These are phyloP conservation scores for Bombus waltoni DNA, from an alignment of 1,140 invertebrate genomes.

Conservation along the genomic window DNA sequence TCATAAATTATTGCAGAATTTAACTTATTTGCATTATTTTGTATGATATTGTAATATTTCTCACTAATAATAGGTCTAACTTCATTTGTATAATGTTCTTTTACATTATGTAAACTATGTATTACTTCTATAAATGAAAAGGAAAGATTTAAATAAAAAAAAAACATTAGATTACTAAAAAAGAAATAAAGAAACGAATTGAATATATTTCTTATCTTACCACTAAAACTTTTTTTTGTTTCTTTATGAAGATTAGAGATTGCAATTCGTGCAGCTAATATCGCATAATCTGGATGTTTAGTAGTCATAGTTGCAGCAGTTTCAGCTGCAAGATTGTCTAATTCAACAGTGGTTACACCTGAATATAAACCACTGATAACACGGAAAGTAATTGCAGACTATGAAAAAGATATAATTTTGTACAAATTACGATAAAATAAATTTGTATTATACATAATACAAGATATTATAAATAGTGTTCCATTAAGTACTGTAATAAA, in stretches of 20 bases:
- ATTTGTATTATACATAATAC: not conserved
- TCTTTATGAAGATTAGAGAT: constrained; percentile 99
- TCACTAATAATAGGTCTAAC: constrained; percentile 93
- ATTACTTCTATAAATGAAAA: constrained; percentile 90
- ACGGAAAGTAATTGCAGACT: constrained; percentile 92
- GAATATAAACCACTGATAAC: constrained; percentile 97
- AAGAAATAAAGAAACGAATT: constrained; percentile 1
- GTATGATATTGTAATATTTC: constrained; percentile 92
- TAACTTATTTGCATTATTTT: constrained; percentile 92
- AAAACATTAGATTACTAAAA: constrained; percentile 23
- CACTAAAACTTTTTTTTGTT: constrained; percentile 94
- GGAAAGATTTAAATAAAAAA: not conserved
- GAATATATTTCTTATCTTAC: constrained; percentile 81
- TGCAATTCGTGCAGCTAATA: constrained; percentile 97
- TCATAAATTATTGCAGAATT: constrained; percentile 99
- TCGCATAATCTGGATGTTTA: constrained; percentile 98
- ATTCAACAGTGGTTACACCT: constrained; percentile 97
- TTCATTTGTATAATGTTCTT: constrained; percentile 88
- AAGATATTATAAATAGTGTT: constrained; percentile 1
- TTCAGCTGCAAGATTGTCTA: constrained; percentile 98
- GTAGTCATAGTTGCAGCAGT: constrained; percentile 98
- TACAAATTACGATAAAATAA: not conserved
- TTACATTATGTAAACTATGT: constrained; percentile 91
- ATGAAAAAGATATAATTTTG: constrained; percentile 50
- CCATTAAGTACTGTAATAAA: not conserved